Evolutionary conservation across 92 coral and sea anemone species (phyloP).

Genomic region (Nematostella vectensis): DNA sequence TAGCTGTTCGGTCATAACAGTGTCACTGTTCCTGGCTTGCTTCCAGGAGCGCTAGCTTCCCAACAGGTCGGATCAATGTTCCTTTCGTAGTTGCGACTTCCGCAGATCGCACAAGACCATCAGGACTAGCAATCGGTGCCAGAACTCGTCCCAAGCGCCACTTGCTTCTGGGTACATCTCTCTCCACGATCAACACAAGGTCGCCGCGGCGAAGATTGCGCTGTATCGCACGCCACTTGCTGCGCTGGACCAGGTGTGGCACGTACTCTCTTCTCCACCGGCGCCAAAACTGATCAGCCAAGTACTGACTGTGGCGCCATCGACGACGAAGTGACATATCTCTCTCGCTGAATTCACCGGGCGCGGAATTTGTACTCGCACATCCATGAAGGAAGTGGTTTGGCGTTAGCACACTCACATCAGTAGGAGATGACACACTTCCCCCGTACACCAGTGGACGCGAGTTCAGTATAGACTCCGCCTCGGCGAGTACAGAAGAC

Average conservation of each 20-base stretch:
- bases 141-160: conserved; percentile 51
- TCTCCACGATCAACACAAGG: conserved; percentile 36
- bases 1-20: neutral
- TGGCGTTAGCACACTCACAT: conserved; percentile 24
- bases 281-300: conserved; percentile 50
- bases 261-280: conserved; percentile 46
- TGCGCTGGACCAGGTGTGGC: conserved; percentile 31
- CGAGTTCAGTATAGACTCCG: conserved; percentile 26
- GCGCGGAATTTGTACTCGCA: conserved; percentile 5
- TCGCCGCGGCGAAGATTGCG: conserved; percentile 27
- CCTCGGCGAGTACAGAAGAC: conserved; percentile 31
- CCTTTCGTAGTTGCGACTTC: conserved; percentile 29
- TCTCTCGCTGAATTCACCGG: conserved; percentile 28
- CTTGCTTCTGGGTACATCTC: conserved; percentile 30
- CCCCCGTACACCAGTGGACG: conserved; percentile 31
- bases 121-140: conserved; percentile 30
- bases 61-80: conserved; percentile 20
- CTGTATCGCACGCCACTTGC: conserved; percentile 30
- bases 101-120: conserved; percentile 39
- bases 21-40: neutral
- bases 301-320: conserved; percentile 28
- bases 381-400: conserved; percentile 32
- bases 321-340: conserved; percentile 20
- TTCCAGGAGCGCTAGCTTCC: conserved; percentile 40
- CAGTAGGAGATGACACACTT: conserved; percentile 26